Evolutionary conservation across 2,113 vertebrate species (phyloP).

Genomic region (Strix uralensis): DNA sequence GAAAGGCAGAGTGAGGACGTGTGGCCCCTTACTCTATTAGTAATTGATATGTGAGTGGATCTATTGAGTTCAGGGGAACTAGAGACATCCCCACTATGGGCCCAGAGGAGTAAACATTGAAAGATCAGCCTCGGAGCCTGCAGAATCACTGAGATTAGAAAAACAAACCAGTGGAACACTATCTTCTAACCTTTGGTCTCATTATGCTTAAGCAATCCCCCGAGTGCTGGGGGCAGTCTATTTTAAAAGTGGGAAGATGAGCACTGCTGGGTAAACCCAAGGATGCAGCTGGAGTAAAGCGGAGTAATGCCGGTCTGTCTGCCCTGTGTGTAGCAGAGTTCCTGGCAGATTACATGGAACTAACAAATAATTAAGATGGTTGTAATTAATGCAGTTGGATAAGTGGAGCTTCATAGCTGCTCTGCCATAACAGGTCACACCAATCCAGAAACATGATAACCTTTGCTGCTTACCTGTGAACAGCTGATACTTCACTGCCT

Average conservation of each 20-base stretch:
- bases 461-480: background rate
- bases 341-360: background rate
- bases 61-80: background rate
- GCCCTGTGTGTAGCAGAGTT: background rate
- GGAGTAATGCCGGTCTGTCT: background rate
- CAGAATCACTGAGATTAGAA: background rate
- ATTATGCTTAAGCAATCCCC: background rate
- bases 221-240: background rate
- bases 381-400: background rate
- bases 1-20: background rate
- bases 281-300: background rate
- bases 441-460: background rate
- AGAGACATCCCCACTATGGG: background rate
- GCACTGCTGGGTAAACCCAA: background rate
- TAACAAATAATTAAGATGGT: background rate
- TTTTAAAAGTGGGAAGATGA: background rate
- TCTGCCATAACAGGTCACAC: background rate
- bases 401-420: background rate
- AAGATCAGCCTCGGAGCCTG: background rate
- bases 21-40: background rate
- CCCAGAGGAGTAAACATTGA: background rate
- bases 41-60: background rate
- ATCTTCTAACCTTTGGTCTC: slow-evolving; percentile 37
- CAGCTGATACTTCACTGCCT: background rate
- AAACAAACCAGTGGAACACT: background rate